Conservation (phyloP, 2,113 vertebrate species). For the Corythornis cristatus region DNA sequence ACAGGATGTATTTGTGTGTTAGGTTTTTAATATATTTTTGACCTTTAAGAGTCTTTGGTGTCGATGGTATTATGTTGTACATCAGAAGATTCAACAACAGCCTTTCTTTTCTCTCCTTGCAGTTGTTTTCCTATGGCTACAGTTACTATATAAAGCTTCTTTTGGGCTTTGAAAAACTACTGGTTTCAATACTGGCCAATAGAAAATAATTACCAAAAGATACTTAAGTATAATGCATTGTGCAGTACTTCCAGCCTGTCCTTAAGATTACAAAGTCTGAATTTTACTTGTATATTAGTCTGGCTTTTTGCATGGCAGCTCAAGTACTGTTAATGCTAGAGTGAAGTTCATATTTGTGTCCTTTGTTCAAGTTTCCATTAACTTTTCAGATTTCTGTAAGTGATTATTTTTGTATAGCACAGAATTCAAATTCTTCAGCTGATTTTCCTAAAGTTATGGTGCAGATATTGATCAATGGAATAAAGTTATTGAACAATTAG, state of each 20-base stretch:
- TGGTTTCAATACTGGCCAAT: background rate
- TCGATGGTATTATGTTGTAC: background rate
- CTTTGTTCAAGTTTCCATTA: slow-evolving; percentile 1
- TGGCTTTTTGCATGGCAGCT: slow-evolving; percentile 22
- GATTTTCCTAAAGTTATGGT: slow-evolving; percentile 84
- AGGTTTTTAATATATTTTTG: background rate
- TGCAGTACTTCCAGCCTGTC: background rate
- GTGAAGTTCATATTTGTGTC: background rate
- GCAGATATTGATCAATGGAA: slow-evolving; percentile 99
- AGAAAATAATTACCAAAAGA: background rate
- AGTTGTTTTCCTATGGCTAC: background rate
- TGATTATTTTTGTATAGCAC: slow-evolving; percentile 1
- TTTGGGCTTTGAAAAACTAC: background rate
- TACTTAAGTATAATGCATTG: background rate
- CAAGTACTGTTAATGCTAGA: background rate
- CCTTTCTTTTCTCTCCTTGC: background rate
- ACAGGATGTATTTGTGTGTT: background rate
- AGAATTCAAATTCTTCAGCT: slow-evolving; percentile 64
- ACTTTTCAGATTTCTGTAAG: background rate
- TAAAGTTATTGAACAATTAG: slow-evolving; percentile 97
- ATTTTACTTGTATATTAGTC: background rate
- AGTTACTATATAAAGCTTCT: background rate
- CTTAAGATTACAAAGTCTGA: background rate
- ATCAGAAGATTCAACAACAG: background rate
- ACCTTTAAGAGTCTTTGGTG: background rate